Base-by-base conservation (phyloP, 2,888 invertebrate species). In the Synanthedon vespiformis region DNA sequence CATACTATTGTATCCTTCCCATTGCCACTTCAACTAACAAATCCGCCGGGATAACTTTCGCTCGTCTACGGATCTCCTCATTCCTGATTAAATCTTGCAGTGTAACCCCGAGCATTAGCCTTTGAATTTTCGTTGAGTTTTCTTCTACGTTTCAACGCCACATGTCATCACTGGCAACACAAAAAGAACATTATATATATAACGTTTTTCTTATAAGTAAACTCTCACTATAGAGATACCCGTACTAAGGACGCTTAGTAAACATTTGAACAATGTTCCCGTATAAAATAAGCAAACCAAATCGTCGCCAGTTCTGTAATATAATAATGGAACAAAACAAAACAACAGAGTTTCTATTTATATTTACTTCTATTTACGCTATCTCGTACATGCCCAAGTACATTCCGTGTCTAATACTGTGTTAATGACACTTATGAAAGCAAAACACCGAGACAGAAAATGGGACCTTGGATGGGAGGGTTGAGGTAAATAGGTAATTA, bases 401-500 rank as follows among this genome's bases (percentile, higher is more conserved):
- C n/a, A 53, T 14, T 13, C 16, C 10, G 34, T 14, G 50, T 54
- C 52, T 64, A 60, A 65, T 58, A 54, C 54, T 54, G 57, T 61
- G 63, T 60, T 65, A 68, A 70, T 63, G 66, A 65, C 65, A 68
- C 68, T 67, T 68, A 68, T 64, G 67, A 53, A 68, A 66, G 62
- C 65, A 67, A 68, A 72, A 72, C 68, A 68, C 63, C 61, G 59
- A 61, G 58, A 59, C 63, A 58, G 61, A 58, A 67, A 66, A 67
- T 63, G 62, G 57, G 56, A 57, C 58, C 55, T 62, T 51, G 53
- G 59, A 64, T n/a, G 65, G 59, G 61, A 57, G 58, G 59, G 61
- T 64, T 52, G 59, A 53, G 64, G 67, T 65, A 67, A 72, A 70
- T 70, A 72, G 68, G 65, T 68, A 73, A 73, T 73, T 72, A 72